A percentile compares a stretch with the other conserved stretches of the same genome.
Conservation (phyloP, 2,113 vertebrate genomes). For the Dasyprocta punctata region DNA sequence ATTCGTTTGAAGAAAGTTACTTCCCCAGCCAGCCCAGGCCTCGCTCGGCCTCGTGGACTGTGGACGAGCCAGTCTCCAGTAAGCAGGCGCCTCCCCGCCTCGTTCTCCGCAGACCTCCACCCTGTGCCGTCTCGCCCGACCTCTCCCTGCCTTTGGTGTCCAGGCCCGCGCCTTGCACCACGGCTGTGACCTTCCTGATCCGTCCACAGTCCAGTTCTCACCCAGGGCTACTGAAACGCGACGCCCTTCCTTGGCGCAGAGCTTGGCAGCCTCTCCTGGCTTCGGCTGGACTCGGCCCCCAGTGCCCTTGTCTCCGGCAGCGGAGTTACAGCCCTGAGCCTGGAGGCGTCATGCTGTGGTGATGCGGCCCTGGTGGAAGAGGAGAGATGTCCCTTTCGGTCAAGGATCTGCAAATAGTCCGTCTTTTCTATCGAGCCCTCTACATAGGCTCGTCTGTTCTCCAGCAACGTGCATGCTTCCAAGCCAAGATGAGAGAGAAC, state of each 20-base stretch:
- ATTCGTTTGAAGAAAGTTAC: neutral
- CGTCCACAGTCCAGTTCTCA: neutral
- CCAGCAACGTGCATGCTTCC: neutral
- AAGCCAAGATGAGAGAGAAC: neutral
- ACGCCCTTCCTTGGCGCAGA: conserved; percentile 17
- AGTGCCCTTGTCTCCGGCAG: neutral
- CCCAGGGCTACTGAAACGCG: neutral
- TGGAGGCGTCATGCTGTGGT: neutral
- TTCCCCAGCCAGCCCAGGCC: neutral
- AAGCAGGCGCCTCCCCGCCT: neutral
- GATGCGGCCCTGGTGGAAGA: neutral
- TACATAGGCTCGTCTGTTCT: conserved; percentile 15
- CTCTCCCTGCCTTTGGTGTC: neutral
- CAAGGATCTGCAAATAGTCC: neutral
- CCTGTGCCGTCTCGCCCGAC: neutral
- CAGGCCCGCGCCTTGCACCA: neutral
- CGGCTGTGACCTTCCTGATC: conserved; percentile 16
- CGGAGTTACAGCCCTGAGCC: conserved; percentile 48
- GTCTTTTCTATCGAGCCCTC: neutral
- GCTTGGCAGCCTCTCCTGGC: conserved; percentile 56
- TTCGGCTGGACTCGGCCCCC: conserved; percentile 19
- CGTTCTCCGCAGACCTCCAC: neutral
- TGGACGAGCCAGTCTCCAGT: neutral
- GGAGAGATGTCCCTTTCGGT: neutral
- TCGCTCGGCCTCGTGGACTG: neutral